Percentiles rank a stretch among this genome's conserved stretches.
Conservation (phyloP, 2,113 vertebrate species). For the Eonycteris spelaea region DNA sequence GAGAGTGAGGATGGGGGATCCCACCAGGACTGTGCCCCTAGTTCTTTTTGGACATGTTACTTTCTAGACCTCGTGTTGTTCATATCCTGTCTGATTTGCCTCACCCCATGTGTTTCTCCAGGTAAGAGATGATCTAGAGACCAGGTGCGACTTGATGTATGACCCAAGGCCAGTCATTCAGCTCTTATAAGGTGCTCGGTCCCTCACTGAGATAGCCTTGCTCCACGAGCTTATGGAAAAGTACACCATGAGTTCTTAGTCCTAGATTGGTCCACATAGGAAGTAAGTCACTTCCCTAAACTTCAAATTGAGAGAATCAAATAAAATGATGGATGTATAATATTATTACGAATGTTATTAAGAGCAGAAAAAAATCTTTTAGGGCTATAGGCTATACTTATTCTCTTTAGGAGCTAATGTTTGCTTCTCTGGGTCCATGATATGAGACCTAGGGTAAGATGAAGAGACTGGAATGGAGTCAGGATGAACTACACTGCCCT, state of each 20-base stretch:
- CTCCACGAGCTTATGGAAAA: not conserved
- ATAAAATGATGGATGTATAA: not conserved
- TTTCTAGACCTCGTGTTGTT: not conserved
- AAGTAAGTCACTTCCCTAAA: not conserved
- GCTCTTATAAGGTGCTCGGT: not conserved
- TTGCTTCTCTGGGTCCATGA: not conserved
- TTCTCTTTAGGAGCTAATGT: not conserved
- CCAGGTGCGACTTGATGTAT: not conserved
- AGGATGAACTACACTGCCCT: not conserved
- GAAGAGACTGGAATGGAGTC: not conserved
- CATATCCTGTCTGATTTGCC: not conserved
- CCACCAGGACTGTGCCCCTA: not conserved
- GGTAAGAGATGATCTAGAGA: not conserved
- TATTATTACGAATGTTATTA: not conserved
- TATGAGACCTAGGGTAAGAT: not conserved
- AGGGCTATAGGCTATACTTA: not conserved
- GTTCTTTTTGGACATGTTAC: not conserved
- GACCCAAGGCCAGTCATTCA: not conserved
- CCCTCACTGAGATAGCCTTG: not conserved
- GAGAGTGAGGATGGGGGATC: not conserved
- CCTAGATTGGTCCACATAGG: not conserved
- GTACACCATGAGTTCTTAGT: not conserved
- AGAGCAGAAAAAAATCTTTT: not conserved
- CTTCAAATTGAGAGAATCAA: not conserved
- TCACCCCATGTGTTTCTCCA: not conserved